These are phyloP conservation scores for Sminthopsis crassicaudata DNA, from an alignment of 2,113 vertebrate genomes.

Conservation along the genomic window DNA sequence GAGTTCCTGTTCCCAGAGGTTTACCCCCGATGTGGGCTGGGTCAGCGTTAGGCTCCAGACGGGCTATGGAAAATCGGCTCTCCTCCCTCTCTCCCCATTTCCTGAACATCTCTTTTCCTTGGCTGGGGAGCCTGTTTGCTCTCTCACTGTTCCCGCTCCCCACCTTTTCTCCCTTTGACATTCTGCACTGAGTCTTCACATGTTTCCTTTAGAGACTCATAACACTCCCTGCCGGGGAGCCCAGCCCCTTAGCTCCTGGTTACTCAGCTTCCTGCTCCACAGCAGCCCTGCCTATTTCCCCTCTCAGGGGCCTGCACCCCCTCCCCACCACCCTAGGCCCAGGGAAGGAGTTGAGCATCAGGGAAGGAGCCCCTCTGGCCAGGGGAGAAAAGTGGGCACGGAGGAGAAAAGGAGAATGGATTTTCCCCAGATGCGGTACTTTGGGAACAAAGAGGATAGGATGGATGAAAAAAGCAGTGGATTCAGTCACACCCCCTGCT, in stretches of 20 bases:
- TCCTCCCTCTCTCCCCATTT: slow-evolving; percentile 10
- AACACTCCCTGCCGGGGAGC: neutral
- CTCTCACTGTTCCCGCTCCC: slow-evolving; percentile 10
- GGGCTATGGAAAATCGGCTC: neutral
- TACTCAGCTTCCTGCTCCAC: slow-evolving; percentile 10
- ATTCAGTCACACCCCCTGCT: neutral
- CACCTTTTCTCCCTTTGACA: slow-evolving; percentile 15
- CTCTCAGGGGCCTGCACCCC: neutral
- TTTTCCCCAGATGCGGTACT: neutral
- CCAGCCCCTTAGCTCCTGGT: slow-evolving; percentile 1
- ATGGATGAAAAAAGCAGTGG: neutral
- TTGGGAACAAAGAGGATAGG: neutral
- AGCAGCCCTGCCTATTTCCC: neutral
- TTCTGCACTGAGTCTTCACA: neutral
- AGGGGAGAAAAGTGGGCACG: neutral
- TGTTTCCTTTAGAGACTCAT: slow-evolving; percentile 22
- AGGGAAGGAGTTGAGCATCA: neutral
- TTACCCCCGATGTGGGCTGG: neutral
- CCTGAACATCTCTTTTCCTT: slow-evolving; percentile 15
- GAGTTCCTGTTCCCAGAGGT: neutral
- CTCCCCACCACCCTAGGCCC: neutral
- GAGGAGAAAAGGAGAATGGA: neutral
- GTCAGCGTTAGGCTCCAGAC: neutral
- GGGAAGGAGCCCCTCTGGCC: neutral
- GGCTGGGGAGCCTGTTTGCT: slow-evolving; percentile 5